Percentiles rank a stretch among this genome's conserved stretches.
Evolutionary conservation across 2,113 vertebrate species (phyloP).

Genomic region (Nothoprocta pentlandii): DNA sequence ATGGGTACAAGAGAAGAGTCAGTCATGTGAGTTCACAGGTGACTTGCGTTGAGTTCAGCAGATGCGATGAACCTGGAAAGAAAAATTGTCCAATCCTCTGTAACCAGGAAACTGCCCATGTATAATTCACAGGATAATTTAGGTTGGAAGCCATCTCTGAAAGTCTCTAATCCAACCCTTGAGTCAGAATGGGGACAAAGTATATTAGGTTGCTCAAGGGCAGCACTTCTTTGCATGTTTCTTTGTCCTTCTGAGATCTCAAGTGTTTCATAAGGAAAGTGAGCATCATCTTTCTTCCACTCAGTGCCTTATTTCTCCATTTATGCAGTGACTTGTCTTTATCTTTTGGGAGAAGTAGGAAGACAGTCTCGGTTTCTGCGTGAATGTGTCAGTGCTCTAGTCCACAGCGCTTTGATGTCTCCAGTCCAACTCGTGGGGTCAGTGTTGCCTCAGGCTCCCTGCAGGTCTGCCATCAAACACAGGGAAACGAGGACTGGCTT

Average conservation of each 20-base stretch:
- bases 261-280: not conserved
- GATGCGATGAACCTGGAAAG: not conserved
- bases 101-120: not conserved
- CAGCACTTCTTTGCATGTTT: not conserved
- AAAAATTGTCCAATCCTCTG: not conserved
- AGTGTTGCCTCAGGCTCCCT: rapidly evolving
- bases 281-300: not conserved
- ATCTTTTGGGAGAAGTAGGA: rapidly evolving
- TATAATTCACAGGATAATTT: rapidly evolving
- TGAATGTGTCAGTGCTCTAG: not conserved
- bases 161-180: not conserved
- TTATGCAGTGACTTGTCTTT: not conserved
- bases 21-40: not conserved
- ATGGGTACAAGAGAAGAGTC: not conserved
- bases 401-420: not conserved
- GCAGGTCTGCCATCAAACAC: not conserved
- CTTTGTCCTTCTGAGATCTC: not conserved
- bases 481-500: not conserved
- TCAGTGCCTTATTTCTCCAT: not conserved
- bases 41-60: not conserved
- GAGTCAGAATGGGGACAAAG: not conserved
- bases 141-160: not conserved
- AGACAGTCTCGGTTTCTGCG: not conserved
- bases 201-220: not conserved
- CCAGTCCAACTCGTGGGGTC: not conserved